Evolutionary conservation across 2,113 vertebrate species (phyloP), one percentile per base, ranked within the genome.

Genomic region (Riparia riparia): DNA sequence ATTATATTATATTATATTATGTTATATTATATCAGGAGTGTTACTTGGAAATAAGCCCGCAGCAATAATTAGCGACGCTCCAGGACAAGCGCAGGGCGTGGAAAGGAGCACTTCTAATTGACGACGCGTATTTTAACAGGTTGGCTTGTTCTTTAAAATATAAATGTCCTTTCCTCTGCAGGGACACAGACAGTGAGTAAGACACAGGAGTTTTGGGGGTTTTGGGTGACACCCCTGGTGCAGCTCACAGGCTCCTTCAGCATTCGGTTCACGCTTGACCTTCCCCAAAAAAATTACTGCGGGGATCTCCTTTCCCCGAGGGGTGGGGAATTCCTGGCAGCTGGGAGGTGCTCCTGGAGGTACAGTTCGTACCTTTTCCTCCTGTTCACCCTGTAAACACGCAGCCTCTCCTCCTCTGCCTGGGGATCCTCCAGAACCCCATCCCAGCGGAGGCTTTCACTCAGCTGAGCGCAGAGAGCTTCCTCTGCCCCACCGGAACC

Each of bases 391-490:
- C 98, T 98, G 19, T 98, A 99, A 49, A 98, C 28, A 29, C 87
- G 54, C 85, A 99, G 97, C 90, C 99, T 98, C 74, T 98, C 97
- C 53, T 98, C 97, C 86, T 99, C 99, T 7, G 98, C 98, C 72
- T 61, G 70, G 0, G 98, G 98, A 91, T 99, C 98, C 2, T 98
- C 91, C 50, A 99, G 97, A 50, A 96, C 66, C 44, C 99, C 98
- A 1, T 99, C 98, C 99, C 99, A 99, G 12, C 98, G 97, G 71
- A 99, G 98, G 63, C 98, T 99, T 72, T 98, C 96, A 0, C 97
- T 97, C 49, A 94, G 47, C 92, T 95, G 95, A n/a, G 47, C 61
- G 3, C 93, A 89, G 61, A 95, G 95, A 66, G 17, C 86, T 17
- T 95, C 89, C 50, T 88, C 89, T 34, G 72, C 61, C 79, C 92